phyloP scores from a whole-genome alignment of 2,888 invertebrate species.

The Orthosia gothica region DNA sequence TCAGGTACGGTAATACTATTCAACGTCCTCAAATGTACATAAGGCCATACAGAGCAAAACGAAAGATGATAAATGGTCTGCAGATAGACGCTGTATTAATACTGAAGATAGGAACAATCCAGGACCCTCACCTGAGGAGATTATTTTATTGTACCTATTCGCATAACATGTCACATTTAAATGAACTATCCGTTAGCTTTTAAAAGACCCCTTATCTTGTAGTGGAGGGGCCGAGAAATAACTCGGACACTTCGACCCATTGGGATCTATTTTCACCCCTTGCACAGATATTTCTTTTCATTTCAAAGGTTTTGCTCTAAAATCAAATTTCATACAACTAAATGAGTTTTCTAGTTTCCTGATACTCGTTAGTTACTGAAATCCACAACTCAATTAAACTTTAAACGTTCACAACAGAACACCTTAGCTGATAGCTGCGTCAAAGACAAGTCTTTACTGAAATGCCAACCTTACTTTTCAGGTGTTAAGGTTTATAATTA shows the following conservation, averaged over 20 bases:
- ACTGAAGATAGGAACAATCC: too few species aligned
- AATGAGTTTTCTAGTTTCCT: slow-evolving; percentile 79
- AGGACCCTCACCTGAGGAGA: too few species aligned
- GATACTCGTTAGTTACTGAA: slow-evolving; percentile 82
- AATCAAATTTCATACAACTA: slow-evolving; percentile 65
- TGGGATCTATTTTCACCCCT: too few species aligned
- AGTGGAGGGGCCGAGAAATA: too few species aligned
- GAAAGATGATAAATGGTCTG: too few species aligned
- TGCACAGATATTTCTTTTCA: not conserved
- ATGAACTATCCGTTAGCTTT: not conserved
- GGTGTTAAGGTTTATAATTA: slow-evolving; percentile 13
- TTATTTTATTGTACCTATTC: too few species aligned
- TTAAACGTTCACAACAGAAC: slow-evolving; percentile 82
- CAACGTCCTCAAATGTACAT: too few species aligned
- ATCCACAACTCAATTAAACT: slow-evolving; percentile 88
- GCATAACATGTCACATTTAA: too few species aligned
- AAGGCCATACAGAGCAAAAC: too few species aligned
- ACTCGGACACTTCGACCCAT: too few species aligned
- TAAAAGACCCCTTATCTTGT: not conserved
- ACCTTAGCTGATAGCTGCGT: slow-evolving; percentile 77
- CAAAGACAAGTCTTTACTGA: slow-evolving; percentile 1
- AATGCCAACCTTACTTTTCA: not conserved
- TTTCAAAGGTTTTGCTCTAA: slow-evolving; percentile 34
- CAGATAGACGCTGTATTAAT: too few species aligned
- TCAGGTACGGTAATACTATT: too few species aligned